A percentile compares a stretch with the other conserved stretches of the same genome.
phyloP scores from a whole-genome alignment of 2,888 invertebrate genomes.

The Tenthredo scrophulariae region DNA sequence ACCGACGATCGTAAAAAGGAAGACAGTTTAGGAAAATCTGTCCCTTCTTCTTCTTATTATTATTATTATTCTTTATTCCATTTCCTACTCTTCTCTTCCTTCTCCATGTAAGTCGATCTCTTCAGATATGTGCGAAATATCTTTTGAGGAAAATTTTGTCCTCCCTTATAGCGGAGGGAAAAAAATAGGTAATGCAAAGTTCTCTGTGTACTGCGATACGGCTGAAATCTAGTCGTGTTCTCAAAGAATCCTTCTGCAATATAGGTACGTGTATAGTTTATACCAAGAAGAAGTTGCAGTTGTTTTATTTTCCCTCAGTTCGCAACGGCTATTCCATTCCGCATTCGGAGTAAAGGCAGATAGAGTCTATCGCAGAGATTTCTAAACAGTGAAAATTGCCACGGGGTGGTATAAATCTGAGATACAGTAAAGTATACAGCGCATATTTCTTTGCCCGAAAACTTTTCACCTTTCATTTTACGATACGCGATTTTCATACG shows the following conservation, averaged over 20 bases:
- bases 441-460: background rate
- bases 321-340: background rate
- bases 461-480: background rate
- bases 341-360: background rate
- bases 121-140: background rate
- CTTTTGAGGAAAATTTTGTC: background rate
- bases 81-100: too few species aligned
- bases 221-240: background rate
- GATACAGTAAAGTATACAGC: too few species aligned
- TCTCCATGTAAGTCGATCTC: background rate
- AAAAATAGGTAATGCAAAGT: background rate
- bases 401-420: background rate
- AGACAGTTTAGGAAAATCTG: conserved; percentile 21
- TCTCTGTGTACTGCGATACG: background rate
- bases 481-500: background rate
- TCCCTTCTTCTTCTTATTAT: background rate
- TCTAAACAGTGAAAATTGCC: background rate
- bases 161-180: background rate
- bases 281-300: background rate
- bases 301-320: background rate
- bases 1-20: background rate
- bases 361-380: background rate
- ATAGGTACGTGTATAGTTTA: background rate
- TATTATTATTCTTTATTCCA: background rate
- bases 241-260: conserved; percentile 7